A percentile compares a stretch with the other conserved stretches of the same genome.
These are phyloP conservation scores for Caenorhabditis elegans DNA, from an alignment of 1,140 invertebrate species.

Conservation along the genomic window DNA sequence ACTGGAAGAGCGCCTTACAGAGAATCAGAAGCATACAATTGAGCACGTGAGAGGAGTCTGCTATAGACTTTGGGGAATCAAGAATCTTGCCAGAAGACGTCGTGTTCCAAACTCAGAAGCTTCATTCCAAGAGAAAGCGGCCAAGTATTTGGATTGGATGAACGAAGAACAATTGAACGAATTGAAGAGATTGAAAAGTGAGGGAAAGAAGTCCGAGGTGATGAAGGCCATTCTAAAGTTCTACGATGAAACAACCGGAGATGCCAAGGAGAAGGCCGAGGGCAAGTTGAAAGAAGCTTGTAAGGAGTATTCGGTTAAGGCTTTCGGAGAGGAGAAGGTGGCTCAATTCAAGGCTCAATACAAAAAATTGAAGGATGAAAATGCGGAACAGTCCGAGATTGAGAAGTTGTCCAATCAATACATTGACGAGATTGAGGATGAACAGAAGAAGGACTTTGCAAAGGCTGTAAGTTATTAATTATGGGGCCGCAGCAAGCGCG, in stretches of 20 bases:
- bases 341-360: conserved; percentile 21
- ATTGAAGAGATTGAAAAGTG: conserved; percentile 15
- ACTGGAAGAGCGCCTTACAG: conserved; percentile 18
- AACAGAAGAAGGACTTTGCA: conserved; percentile 9
- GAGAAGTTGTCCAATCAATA: background rate
- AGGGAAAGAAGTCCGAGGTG: conserved; percentile 31
- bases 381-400: background rate
- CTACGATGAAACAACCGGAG: conserved; percentile 34
- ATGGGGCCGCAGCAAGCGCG: too few relatives aligned
- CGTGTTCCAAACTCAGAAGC: background rate
- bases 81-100: background rate
- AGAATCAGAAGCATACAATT: conserved; percentile 32
- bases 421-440: conserved; percentile 22
- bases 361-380: background rate
- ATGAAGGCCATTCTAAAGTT: conserved; percentile 35
- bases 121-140: conserved; percentile 14
- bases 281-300: conserved; percentile 37
- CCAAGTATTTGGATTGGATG: conserved; percentile 30
- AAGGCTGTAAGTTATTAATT: background rate
- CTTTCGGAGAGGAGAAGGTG: conserved; percentile 34
- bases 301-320: background rate
- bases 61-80: conserved; percentile 23
- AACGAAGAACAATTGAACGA: conserved; percentile 10
- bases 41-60: conserved; percentile 10
- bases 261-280: conserved; percentile 7